A percentile compares a stretch with the other conserved stretches of the same genome.
phyloP scores from a whole-genome alignment of 2,888 invertebrate species.

The Metallyticus violacea region DNA sequence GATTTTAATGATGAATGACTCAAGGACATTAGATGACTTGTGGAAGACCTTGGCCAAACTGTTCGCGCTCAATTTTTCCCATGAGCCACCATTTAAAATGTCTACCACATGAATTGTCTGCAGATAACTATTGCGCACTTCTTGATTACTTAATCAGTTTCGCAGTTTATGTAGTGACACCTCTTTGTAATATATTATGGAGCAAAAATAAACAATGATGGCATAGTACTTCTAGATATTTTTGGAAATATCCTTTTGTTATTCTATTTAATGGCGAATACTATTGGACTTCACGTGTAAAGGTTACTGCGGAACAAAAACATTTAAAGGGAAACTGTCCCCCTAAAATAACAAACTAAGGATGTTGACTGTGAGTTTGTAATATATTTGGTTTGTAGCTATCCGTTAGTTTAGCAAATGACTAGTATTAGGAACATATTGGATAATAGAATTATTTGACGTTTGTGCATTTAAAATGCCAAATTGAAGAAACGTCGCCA shows the following conservation, averaged over 20 bases:
- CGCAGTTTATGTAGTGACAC: constrained; percentile 18
- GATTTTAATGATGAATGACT: not conserved
- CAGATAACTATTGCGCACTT: constrained; percentile 23
- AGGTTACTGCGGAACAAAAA: constrained; percentile 23
- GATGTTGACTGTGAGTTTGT: not conserved
- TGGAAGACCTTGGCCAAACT: constrained; percentile 22
- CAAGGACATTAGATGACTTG: constrained; percentile 10
- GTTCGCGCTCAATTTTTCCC: constrained; percentile 33
- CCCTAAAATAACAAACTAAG: not conserved
- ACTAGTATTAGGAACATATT: not conserved
- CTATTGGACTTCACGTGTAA: constrained; percentile 18
- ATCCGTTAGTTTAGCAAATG: not conserved
- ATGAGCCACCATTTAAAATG: constrained; percentile 31
- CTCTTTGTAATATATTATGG: not conserved
- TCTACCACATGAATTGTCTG: constrained; percentile 30
- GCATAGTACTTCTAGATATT: not conserved
- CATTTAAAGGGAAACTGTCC: constrained; percentile 21
- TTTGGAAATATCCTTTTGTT: not conserved
- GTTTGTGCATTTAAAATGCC: not conserved
- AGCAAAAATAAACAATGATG: constrained; percentile 6
- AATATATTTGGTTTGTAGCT: not conserved
- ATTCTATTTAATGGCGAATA: not conserved
- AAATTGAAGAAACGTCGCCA: not conserved
- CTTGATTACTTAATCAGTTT: constrained; percentile 10
- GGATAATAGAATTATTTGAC: not conserved